Percentiles rank a stretch among this genome's conserved stretches.
Conservation (phyloP, 2,113 vertebrate genomes). For the Theristicus caerulescens region DNA sequence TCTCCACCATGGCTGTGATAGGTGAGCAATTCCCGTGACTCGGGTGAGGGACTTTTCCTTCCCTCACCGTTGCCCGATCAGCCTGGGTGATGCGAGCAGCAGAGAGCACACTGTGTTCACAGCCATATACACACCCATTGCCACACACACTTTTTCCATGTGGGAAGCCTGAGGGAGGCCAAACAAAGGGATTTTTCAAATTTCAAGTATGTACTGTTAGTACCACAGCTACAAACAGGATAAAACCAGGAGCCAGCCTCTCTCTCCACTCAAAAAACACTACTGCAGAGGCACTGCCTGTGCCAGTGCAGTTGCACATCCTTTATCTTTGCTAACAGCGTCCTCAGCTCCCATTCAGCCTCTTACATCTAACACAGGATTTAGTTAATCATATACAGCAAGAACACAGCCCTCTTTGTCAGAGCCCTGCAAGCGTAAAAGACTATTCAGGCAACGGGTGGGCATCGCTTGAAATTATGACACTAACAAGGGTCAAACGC, state of each 20-base stretch:
- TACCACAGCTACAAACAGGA: not conserved
- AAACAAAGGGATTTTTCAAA: conserved; percentile 39
- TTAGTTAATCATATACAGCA: conserved; percentile 23
- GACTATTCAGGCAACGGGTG: not conserved
- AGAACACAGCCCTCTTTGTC: conserved; percentile 47
- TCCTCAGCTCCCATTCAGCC: not conserved
- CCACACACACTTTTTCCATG: conserved; percentile 30
- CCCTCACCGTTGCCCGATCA: not conserved
- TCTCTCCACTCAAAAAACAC: not conserved
- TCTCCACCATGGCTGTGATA: not conserved
- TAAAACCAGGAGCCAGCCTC: not conserved
- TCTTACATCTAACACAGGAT: not conserved
- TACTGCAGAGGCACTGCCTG: not conserved
- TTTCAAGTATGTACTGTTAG: not conserved
- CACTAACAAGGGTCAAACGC: not conserved
- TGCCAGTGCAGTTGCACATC: not conserved
- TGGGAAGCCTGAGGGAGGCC: not conserved
- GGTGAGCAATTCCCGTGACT: accelerated
- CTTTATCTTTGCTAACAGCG: not conserved
- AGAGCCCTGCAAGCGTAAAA: not conserved
- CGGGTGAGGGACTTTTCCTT: not conserved
- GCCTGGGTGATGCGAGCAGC: not conserved
- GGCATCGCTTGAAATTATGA: not conserved
- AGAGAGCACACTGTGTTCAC: not conserved
- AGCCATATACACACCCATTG: not conserved